Base-by-base conservation (phyloP, 2,888 invertebrate genomes). In the Cetonia aurata region DNA sequence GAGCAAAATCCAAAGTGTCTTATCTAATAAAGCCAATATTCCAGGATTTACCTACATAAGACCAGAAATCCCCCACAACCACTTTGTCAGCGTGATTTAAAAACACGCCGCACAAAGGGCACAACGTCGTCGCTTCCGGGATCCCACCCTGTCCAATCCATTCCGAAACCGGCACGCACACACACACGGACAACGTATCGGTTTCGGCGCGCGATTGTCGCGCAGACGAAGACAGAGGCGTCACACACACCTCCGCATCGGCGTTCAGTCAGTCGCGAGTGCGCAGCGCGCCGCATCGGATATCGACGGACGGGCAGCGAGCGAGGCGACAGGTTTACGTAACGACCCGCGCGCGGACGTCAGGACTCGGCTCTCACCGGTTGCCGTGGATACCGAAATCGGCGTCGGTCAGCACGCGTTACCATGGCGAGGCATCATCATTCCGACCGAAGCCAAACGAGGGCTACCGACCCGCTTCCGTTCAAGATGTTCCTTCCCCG, bases 231-330 rank as follows among this genome's bases (percentile, higher is more conserved):
- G 73, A 71, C 75, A 60, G 9, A 46, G 31, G 31, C 31, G 10
- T 13, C 48, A 62, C 50, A 50, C 42, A 62, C 62, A 62, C 48
- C 48, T 62, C 62, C 62, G 62, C 62, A 13, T 41, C 37, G 37
- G 6, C 56, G 37, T 15, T 41, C 13, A 25, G 10, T 50, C 50
- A 62, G 62, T 62, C 48, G 56, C 15, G 33, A 65, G 46, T 65
- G 56, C 55, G 56, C 46, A 56, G 66, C 66, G 13, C 67, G 70
- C 72, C 71, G 73, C 41, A 68, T 62, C 66, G 67, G 66, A 72
- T 76, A 77, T 76, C 86, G 86, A 69, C 69, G 86, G 86, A 83
- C 77, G 83, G 80, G 82, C 84, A 85, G 85, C 83, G 77, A 77
- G 25, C 25, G 25, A 25, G 4, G 81, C 86, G 80, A 42, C 48